Conservation (phyloP, 2,888 invertebrate species). For the Matsumyia berberina region DNA sequence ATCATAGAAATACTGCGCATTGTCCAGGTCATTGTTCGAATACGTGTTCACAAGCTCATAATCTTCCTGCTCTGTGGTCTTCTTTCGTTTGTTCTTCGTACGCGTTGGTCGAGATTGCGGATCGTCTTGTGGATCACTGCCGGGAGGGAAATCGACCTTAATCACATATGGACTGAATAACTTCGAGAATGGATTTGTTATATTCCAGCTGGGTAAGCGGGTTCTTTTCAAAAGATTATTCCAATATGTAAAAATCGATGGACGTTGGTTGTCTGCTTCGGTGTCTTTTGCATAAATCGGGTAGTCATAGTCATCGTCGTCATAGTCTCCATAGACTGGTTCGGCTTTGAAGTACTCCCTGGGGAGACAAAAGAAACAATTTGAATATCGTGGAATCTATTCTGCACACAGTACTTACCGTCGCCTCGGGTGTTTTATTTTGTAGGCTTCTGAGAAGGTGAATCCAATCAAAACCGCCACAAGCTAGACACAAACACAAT, state of each 20-base stretch:
- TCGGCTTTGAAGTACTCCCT: conserved; percentile 8
- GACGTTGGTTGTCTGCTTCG: conserved; percentile 17
- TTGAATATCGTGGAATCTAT: not conserved
- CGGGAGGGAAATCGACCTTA: conserved; percentile 53
- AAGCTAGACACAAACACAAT: conserved; percentile 14
- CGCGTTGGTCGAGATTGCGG: not conserved
- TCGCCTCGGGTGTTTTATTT: not conserved
- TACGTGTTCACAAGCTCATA: not conserved
- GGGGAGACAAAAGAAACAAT: not conserved
- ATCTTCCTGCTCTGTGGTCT: not conserved
- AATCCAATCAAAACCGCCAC: conserved; percentile 15
- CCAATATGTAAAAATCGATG: conserved; percentile 52
- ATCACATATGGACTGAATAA: conserved; percentile 64
- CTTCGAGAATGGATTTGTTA: conserved; percentile 62
- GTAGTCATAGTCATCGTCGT: not conserved
- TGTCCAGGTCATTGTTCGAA: not conserved
- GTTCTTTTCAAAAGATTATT: conserved; percentile 54
- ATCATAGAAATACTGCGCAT: conserved; percentile 45
- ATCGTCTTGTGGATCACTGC: conserved; percentile 7
- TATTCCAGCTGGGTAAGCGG: conserved; percentile 44
- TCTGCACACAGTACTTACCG: conserved; percentile 37
- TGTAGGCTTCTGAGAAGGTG: conserved; percentile 30
- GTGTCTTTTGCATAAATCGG: conserved; percentile 32
- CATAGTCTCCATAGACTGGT: conserved; percentile 4
- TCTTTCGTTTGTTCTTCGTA: conserved; percentile 3